Base-by-base conservation (phyloP, 1,140 invertebrate genomes). In the Portunus trituberculatus region DNA sequence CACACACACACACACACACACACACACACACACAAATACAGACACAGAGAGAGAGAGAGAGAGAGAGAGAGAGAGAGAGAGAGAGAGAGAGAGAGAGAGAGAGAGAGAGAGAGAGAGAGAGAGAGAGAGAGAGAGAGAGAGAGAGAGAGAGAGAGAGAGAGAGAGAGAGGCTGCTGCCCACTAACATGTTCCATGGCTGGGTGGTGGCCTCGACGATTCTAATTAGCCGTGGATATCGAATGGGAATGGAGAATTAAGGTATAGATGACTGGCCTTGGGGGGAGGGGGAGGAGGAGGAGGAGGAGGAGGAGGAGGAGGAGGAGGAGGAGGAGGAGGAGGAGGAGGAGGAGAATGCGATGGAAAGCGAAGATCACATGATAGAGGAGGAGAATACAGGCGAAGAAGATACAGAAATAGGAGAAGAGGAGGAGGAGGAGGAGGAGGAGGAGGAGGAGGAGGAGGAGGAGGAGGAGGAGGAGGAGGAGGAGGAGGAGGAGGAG, bases 241-340 rank as follows among this genome's bases (percentile, higher is more conserved):
- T 76, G 67, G 67, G 67, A 76, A 76, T 76, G 67, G 67, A 76
- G 67, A 76, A 76, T 76, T 76, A 76, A 76, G 67, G 67, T n/a
- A 76, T 25, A 76, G 67, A 76, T 76, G 67, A 76, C 67, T 76
- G 67, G 67, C 67, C 67, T 1, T 1, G 20, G 67, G 67, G 25
- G 67, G 67, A 76, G 67, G 67, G n/a, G 67, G 67, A 76, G 67
- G 67, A 76, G 67, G 67, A 76, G 67, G 67, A 76, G 67, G 67
- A 8, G 67, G 67, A 76, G 67, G 67, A 76, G 67, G 67, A 76
- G 67, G 67, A 76, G 67, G 67, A 76, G 67, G 59, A 76, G 59
- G 59, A 76, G 59, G 59, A 76, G 59, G 59, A 76, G 20, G 10
- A 25, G 59, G 59, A 76, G 59, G 20, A 20, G 59, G 67, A n/a